Evolutionary conservation across 2,888 invertebrate species (phyloP).

Genomic region (Glaucopsyche alexis): DNA sequence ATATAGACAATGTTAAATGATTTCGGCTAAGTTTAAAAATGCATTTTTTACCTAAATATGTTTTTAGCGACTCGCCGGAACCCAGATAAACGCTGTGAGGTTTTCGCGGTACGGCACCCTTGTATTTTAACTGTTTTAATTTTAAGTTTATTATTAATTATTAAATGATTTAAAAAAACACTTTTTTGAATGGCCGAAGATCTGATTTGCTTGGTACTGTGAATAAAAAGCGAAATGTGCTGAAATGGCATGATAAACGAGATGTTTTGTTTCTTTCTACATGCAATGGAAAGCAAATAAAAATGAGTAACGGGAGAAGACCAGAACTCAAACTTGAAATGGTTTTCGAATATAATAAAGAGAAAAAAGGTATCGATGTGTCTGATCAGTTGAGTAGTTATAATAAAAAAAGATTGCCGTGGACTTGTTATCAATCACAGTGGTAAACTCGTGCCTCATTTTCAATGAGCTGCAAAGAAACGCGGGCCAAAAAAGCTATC

Average conservation of each 20-base stretch:
- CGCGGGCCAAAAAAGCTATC: conserved; percentile 25
- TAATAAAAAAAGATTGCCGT: conserved; percentile 29
- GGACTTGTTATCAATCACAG: neutral
- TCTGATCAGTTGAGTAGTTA: conserved; percentile 29
- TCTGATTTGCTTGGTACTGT: too few species aligned
- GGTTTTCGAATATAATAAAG: conserved; percentile 30
- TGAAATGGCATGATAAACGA: neutral
- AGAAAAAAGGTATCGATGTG: conserved; percentile 29
- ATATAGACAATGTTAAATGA: too few species aligned
- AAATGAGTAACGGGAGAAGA: neutral
- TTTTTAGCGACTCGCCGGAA: too few species aligned
- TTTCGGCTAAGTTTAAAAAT: too few species aligned
- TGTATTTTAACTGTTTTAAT: too few species aligned
- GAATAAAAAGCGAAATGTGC: conserved; percentile 2
- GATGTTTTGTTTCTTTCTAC: conserved; percentile 3
- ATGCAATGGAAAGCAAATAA: neutral
- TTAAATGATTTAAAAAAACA: too few species aligned
- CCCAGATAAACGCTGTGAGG: too few species aligned
- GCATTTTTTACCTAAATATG: too few species aligned
- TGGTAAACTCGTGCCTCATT: conserved; percentile 6
- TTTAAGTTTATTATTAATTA: too few species aligned
- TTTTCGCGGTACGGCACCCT: too few species aligned
- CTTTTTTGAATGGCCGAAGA: too few species aligned
- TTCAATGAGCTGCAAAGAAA: conserved; percentile 16
- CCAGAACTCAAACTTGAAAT: conserved; percentile 26